A percentile compares a stretch with the other conserved stretches of the same genome.
phyloP scores from a whole-genome alignment of 1,140 invertebrate genomes.

The Amyelois transitella region DNA sequence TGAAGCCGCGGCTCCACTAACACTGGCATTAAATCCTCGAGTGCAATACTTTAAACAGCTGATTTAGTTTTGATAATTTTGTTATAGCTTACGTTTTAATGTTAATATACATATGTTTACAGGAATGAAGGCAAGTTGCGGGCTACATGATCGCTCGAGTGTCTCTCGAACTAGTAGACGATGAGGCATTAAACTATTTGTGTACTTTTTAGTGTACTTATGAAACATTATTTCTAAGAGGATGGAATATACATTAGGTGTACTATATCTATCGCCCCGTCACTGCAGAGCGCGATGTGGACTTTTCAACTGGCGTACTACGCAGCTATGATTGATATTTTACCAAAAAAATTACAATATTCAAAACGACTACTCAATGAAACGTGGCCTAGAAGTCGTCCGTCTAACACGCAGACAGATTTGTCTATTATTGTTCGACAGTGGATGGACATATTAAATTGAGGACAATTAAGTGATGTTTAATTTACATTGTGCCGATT shows the following conservation, averaged over 20 bases:
- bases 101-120: conserved; percentile 60
- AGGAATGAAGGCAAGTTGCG: conserved; percentile 58
- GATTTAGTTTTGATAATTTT: conserved; percentile 40
- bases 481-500: conserved; percentile 48
- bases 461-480: conserved; percentile 47
- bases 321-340: conserved; percentile 39
- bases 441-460: conserved; percentile 66
- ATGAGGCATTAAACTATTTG: conserved; percentile 53
- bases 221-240: conserved; percentile 55
- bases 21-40: conserved; percentile 39
- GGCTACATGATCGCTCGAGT: conserved; percentile 44
- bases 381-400: conserved; percentile 1
- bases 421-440: conserved; percentile 62
- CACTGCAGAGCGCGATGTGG: conserved; percentile 30
- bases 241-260: conserved; percentile 73
- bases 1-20: conserved; percentile 21
- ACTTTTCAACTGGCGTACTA: conserved; percentile 43
- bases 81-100: conserved; percentile 48
- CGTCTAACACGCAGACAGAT: conserved; percentile 34
- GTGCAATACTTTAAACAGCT: conserved; percentile 41
- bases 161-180: conserved; percentile 59
- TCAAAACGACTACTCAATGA: conserved; percentile 15
- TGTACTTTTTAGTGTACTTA: conserved; percentile 68
- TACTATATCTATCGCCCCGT: conserved; percentile 42
- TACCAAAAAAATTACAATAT: conserved; percentile 15